These are phyloP conservation scores for Ciconia nigra DNA, from an alignment of 2,797 vertebrate species.

Conservation along the genomic window DNA sequence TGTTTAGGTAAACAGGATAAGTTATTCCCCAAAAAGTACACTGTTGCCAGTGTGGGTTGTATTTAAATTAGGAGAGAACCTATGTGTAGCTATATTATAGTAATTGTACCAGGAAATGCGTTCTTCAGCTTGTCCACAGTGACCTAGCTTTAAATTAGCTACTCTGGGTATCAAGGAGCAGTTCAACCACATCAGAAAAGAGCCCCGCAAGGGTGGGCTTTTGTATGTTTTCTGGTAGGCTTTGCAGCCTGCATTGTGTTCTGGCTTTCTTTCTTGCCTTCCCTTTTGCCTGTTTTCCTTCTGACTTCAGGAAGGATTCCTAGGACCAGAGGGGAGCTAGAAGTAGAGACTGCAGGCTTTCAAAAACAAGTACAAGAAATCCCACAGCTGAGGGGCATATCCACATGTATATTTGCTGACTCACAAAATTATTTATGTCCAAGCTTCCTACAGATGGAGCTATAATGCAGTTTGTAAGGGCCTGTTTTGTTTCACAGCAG, in stretches of 20 bases:
- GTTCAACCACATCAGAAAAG: neutral
- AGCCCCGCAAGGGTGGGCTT: neutral
- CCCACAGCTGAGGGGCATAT: neutral
- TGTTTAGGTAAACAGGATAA: neutral
- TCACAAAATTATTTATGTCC: neutral
- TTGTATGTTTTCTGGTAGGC: neutral
- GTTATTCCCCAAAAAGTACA: neutral
- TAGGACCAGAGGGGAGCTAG: neutral
- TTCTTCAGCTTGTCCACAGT: neutral
- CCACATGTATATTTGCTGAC: neutral
- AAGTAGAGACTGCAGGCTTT: neutral
- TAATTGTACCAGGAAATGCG: neutral
- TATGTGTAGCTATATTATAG: neutral
- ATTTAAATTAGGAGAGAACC: neutral
- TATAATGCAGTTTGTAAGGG: constrained; percentile 25
- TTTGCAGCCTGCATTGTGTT: neutral
- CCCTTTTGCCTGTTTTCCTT: neutral
- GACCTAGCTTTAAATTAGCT: neutral
- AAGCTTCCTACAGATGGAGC: constrained; percentile 61
- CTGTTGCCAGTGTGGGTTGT: neutral
- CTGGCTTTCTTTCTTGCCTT: neutral
- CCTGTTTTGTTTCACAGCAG: neutral
- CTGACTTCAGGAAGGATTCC: neutral
- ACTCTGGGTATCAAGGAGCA: neutral
- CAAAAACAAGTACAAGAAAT: neutral